Base-by-base conservation (phyloP, 2,113 vertebrate species). In the Lethenteron reissneri region DNA sequence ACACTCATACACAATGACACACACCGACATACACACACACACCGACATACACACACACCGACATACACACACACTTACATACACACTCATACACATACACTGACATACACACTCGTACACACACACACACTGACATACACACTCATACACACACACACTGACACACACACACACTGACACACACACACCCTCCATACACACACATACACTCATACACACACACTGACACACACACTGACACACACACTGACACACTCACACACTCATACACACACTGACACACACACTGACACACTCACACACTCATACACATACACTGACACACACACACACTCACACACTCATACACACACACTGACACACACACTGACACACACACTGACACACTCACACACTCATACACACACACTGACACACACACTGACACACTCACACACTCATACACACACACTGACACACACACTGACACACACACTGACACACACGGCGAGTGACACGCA, bases 201-300 rank as follows among this genome's bases (percentile, higher is more conserved):
- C 14, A 64, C 60, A 64, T 3, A 15, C 60, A 64, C 60, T 15
- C 14, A 15, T 17, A 64, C 60, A 64, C 60, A 15, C 60, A 64
- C 60, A 64, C 60, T 64, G 14, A 64, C 60, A 64, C 60, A 15
- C 60, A 64, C 60, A 64, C 13, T 64, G 13, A 64, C 60, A 64
- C 60, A 14, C 60, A 64, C 60, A 64, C 13, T 64, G 17, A 4
- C 60, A 64, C 6, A 15, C 60, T 4, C 60, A 64, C 14, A 15
- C 60, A 64, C 60, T 15, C 3, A 15, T 2, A 64, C 4, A 64
- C 60, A 15, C 60, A 4, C 60, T 5, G 3, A 15, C 60, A 64
- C 60, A 64, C 60, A 15, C 60, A 64, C 60, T 14, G 60, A 64
- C 17, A 64, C 60, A 64, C 60, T 64, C 60, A 64, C 25, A 41